Evolutionary conservation across 2,113 vertebrate species (phyloP), one percentile per base, ranked within the genome.

Genomic region (Microcebus griseorufus): DNA sequence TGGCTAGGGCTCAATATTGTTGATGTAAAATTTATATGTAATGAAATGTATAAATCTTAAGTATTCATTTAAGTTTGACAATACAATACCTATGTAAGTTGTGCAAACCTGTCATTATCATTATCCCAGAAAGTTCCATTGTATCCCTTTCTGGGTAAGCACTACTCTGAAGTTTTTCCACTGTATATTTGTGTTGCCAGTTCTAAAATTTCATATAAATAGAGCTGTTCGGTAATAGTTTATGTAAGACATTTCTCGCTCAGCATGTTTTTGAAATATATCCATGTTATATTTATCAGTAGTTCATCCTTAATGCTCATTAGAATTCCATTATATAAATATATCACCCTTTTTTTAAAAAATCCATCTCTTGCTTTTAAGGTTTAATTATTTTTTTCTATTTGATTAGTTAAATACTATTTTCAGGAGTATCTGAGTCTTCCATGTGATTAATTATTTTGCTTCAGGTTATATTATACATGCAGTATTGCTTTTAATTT

Each of bases 401-500:
- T 60, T 75, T 95, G 48, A 78, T 96, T 96, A 94, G 17, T 53
- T 88, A 84, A 81, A 22, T 93, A 42, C 27, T 67, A 3, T 82
- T 95, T 96, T 96, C 62, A 90, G 65, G 11, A 70, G 48, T 79
- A 51, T 62, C 60, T 82, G 13, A n/a, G 67, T 86, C 69, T 96
- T 81, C 48, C 1, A 0, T 73, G 73, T 81, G 67, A 88, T 79
- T 69, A 58, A 53, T 90, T 92, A 60, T 82, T 84, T 96, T 82
- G 79, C 86, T 93, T 92, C 58, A 76, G 90, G 65, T 95, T 94
- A 22, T 55, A 58, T 87, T 84, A 55, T 48, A 60, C 0, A 16
- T 69, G 14, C 45, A 73, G 17, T 82, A n/a, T 90, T 97, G 51
- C 55, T 94, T 95, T 97, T 91, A 90, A 91, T 95, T 90, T 96